phyloP scores from a whole-genome alignment of 2,888 invertebrate species.

The Apamea anceps region DNA sequence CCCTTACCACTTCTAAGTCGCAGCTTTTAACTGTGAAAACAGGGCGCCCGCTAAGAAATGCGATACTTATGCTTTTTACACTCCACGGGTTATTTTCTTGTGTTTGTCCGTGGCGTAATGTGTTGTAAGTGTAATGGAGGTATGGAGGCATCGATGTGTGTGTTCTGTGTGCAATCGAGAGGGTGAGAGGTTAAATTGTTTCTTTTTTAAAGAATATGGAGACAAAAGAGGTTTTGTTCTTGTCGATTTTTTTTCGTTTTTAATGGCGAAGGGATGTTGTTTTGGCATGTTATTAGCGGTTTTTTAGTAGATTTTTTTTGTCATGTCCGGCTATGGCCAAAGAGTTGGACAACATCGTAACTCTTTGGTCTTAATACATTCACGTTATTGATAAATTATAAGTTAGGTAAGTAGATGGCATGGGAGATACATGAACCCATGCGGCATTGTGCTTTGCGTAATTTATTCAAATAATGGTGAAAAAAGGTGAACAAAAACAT shows the following conservation, averaged over 20 bases:
- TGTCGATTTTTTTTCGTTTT: slow-evolving; percentile 12
- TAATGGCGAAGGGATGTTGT: slow-evolving; percentile 21
- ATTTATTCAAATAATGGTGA: too few species aligned
- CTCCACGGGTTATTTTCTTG: slow-evolving; percentile 63
- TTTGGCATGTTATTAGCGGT: neutral
- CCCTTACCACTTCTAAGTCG: slow-evolving; percentile 69
- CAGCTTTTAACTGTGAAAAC: slow-evolving; percentile 88
- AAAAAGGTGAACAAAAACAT: neutral
- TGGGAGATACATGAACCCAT: neutral
- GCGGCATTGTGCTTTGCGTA: neutral
- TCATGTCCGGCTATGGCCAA: too few species aligned
- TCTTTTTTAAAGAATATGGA: slow-evolving; percentile 19
- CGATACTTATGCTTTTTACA: slow-evolving; percentile 73
- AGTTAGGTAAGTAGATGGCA: neutral
- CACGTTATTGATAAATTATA: neutral
- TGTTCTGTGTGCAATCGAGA: slow-evolving; percentile 32
- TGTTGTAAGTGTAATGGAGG: slow-evolving; percentile 53
- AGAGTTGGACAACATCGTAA: neutral
- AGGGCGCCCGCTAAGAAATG: slow-evolving; percentile 77
- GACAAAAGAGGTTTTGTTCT: slow-evolving; percentile 19
- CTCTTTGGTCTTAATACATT: neutral
- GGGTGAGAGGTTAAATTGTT: slow-evolving; percentile 34
- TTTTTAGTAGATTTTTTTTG: neutral
- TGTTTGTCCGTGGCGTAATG: slow-evolving; percentile 61
- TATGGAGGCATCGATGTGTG: slow-evolving; percentile 46